Percentiles rank a stretch among this genome's conserved stretches.
Conservation (phyloP, 2,797 vertebrate species). For the Scleropages formosus region DNA sequence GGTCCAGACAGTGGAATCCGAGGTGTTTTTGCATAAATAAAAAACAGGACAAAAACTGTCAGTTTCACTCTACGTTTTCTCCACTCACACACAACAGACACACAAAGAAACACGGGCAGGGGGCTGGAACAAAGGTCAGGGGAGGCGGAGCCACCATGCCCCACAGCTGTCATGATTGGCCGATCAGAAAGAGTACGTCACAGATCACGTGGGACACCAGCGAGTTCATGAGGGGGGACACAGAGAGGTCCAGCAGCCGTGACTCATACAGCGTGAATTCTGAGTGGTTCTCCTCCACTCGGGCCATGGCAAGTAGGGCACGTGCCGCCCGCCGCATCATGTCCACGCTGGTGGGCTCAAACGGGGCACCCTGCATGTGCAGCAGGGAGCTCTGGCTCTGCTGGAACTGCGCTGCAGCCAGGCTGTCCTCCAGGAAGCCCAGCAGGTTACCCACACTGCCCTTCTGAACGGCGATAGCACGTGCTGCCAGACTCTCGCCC, state of each 20-base stretch:
- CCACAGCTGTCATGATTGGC: conserved; percentile 99
- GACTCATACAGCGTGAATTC: conserved; percentile 99
- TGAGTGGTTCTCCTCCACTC: conserved; percentile 97
- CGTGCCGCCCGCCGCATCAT: conserved; percentile 98
- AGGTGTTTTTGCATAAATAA: conserved; percentile 99
- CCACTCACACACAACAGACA: conserved; percentile 76
- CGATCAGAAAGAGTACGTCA: conserved; percentile 99
- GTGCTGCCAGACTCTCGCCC: conserved; percentile 89
- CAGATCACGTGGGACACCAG: conserved; percentile 99
- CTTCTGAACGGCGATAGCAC: conserved; percentile 92
- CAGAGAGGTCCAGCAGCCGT: conserved; percentile 97
- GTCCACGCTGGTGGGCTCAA: conserved; percentile 98
- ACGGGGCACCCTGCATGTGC: conserved; percentile 93
- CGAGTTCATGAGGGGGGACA: conserved; percentile 98
- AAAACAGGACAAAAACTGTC: conserved; percentile 86
- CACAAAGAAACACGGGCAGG: conserved; percentile 1
- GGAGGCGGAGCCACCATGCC: conserved; percentile 80
- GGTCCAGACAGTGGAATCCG: conserved; percentile 92
- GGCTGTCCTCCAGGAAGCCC: conserved; percentile 96
- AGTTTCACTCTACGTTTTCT: conserved; percentile 88
- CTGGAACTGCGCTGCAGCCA: conserved; percentile 96
- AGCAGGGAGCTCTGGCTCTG: conserved; percentile 93
- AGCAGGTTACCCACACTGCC: conserved; percentile 95
- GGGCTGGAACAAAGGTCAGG: conserved; percentile 49
- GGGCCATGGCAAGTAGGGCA: conserved; percentile 94